phyloP scores from a whole-genome alignment of 2,888 invertebrate species.

The Notocelia uddmanniana region DNA sequence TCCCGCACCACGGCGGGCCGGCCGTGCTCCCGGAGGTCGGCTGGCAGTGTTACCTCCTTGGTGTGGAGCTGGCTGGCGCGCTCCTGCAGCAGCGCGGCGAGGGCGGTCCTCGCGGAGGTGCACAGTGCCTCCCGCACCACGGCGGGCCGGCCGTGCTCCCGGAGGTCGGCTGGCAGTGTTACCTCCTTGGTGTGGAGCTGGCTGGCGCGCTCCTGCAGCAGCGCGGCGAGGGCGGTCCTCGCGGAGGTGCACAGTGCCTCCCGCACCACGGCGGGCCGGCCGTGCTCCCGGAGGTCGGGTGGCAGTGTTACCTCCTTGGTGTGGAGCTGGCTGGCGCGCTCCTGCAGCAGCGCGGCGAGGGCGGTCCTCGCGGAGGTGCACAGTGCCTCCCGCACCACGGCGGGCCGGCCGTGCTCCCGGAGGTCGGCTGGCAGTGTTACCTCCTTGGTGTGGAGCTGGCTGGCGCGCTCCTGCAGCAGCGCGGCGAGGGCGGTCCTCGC shows the following conservation, averaged over 20 bases:
- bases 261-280: not conserved
- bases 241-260: conserved; percentile 91
- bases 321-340: conserved; percentile 81
- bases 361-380: conserved; percentile 87
- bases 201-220: conserved; percentile 82
- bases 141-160: conserved; percentile 71
- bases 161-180: conserved; percentile 21
- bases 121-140: conserved; percentile 83
- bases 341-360: not conserved
- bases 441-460: conserved; percentile 50
- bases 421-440: no score
- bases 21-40: not conserved
- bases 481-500: conserved; percentile 91
- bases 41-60: conserved; percentile 45
- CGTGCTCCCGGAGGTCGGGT: no score
- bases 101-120: conserved; percentile 68
- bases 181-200: conserved; percentile 51
- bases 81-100: not conserved
- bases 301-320: conserved; percentile 47
- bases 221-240: conserved; percentile 90
- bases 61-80: conserved; percentile 81
- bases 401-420: conserved; percentile 88
- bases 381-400: conserved; percentile 92
- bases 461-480: conserved; percentile 86
- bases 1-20: conserved; percentile 92